phyloP scores from a whole-genome alignment of 2,888 invertebrate genomes.

The Heteropelma amictum region DNA sequence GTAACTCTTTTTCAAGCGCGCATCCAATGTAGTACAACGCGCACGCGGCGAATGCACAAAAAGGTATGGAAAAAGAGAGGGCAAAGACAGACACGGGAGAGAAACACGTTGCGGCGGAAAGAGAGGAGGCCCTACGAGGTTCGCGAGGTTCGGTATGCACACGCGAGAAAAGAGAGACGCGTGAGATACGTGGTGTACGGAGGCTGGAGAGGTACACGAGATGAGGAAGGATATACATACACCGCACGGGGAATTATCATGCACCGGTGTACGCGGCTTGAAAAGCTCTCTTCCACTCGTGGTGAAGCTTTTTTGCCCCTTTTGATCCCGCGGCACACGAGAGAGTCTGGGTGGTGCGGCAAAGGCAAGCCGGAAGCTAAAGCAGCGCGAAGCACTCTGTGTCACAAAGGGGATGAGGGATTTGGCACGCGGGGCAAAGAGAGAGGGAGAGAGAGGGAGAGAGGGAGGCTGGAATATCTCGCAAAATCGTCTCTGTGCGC shows the following conservation, averaged over 20 bases:
- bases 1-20: slow-evolving; percentile 45
- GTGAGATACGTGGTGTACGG: not conserved
- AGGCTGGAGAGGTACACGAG: not conserved
- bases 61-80: slow-evolving; percentile 31
- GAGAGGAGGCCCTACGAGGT: no score
- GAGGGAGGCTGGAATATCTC: slow-evolving; percentile 41
- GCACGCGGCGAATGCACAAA: not conserved
- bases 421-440: slow-evolving; percentile 9
- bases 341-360: not conserved
- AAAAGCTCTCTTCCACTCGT: slow-evolving; percentile 47
- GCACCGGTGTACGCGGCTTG: slow-evolving; percentile 53
- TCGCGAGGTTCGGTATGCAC: slow-evolving; percentile 19
- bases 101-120: no score
- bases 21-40: slow-evolving; percentile 17
- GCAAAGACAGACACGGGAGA: slow-evolving; percentile 33
- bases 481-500: slow-evolving; percentile 36
- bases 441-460: slow-evolving; percentile 19
- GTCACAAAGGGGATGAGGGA: slow-evolving; percentile 22
- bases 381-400: slow-evolving; percentile 49
- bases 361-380: slow-evolving; percentile 35
- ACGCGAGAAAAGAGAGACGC: slow-evolving; percentile 9
- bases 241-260: slow-evolving; percentile 54
- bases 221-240: slow-evolving; percentile 11
- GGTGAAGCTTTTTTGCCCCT: slow-evolving; percentile 51
- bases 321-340: slow-evolving; percentile 48